phyloP scores from a whole-genome alignment of 2,888 invertebrate genomes.

The Eristalis arbustorum region DNA sequence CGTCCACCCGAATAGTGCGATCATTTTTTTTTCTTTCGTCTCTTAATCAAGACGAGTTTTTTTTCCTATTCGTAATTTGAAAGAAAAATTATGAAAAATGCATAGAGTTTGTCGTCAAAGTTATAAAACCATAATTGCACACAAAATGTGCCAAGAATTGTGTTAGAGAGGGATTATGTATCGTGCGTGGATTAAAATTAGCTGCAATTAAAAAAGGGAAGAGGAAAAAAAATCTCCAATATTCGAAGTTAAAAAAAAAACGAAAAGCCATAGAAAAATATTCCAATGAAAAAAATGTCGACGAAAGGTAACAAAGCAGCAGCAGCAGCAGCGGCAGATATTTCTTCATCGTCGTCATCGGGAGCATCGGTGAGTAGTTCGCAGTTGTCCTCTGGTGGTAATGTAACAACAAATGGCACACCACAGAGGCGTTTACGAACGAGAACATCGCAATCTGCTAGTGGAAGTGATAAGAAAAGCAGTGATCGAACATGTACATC shows the following conservation, averaged over 20 bases:
- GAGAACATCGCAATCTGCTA: slow-evolving; percentile 51
- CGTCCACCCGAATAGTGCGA: slow-evolving; percentile 44
- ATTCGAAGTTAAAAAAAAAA: slow-evolving; percentile 39
- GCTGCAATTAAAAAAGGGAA: background rate
- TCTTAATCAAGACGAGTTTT: slow-evolving; percentile 33
- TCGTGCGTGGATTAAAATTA: slow-evolving; percentile 25
- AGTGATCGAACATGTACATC: slow-evolving; percentile 43
- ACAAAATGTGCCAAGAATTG: slow-evolving; percentile 36
- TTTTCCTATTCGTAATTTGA: slow-evolving; percentile 33
- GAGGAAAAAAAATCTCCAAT: slow-evolving; percentile 35
- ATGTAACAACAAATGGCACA: slow-evolving; percentile 57
- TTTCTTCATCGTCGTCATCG: slow-evolving; percentile 47
- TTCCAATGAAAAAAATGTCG: slow-evolving; percentile 68
- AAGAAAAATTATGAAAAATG: slow-evolving; percentile 56
- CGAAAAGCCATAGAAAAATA: slow-evolving; percentile 16
- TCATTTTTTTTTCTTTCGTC: slow-evolving; percentile 30
- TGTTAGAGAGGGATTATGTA: slow-evolving; percentile 46
- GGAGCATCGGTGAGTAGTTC: slow-evolving; percentile 41
- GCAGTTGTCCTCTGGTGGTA: slow-evolving; percentile 37
- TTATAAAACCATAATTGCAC: slow-evolving; percentile 66
- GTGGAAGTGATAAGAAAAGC: slow-evolving; percentile 64
- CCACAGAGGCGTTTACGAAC: slow-evolving; percentile 62
- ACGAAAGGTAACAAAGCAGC: slow-evolving; percentile 63
- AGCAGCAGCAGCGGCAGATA: slow-evolving; percentile 28
- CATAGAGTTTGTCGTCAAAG: slow-evolving; percentile 53